These are phyloP conservation scores for Hirtodrosophila confusa DNA, from an alignment of 2,888 invertebrate species.

Conservation along the genomic window DNA sequence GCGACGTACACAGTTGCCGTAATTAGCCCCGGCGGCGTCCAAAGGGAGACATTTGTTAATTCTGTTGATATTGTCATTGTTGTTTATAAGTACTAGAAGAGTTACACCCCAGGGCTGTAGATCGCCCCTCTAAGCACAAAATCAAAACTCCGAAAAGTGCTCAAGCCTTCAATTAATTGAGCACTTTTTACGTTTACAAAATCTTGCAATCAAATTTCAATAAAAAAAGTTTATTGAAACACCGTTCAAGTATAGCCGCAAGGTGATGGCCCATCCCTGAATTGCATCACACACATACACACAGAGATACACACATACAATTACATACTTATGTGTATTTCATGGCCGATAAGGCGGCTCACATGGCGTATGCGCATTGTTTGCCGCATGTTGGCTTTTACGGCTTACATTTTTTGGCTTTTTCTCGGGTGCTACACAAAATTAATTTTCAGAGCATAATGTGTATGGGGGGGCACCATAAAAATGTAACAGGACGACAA, in stretches of 20 bases:
- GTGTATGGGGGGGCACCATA: conserved; percentile 33
- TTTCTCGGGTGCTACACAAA: conserved; percentile 58
- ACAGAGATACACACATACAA: conserved; percentile 4
- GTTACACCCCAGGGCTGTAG: conserved; percentile 17
- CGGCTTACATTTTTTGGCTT: conserved; percentile 45
- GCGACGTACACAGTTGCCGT: conserved; percentile 31
- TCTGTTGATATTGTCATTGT: conserved; percentile 14
- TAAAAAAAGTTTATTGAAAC: conserved; percentile 37
- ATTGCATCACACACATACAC: conserved; percentile 4
- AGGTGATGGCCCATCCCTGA: conserved; percentile 24
- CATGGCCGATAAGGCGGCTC: conserved; percentile 53
- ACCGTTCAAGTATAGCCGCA: conserved; percentile 21
- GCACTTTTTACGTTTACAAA: background rate
- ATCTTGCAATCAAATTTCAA: conserved; percentile 26
- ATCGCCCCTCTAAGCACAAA: background rate
- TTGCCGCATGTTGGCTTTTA: conserved; percentile 65
- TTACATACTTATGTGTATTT: conserved; percentile 30
- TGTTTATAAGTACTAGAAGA: conserved; percentile 5
- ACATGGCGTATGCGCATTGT: conserved; percentile 72
- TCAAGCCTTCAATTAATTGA: background rate
- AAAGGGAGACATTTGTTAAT: conserved; percentile 56
- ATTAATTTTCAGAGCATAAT: conserved; percentile 62
- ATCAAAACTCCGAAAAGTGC: too few relatives aligned
- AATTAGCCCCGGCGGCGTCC: conserved; percentile 57
- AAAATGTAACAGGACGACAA: conserved; percentile 46